phyloP scores from a whole-genome alignment of 2,113 vertebrate species.

The Leptobrachium ailaonicum region DNA sequence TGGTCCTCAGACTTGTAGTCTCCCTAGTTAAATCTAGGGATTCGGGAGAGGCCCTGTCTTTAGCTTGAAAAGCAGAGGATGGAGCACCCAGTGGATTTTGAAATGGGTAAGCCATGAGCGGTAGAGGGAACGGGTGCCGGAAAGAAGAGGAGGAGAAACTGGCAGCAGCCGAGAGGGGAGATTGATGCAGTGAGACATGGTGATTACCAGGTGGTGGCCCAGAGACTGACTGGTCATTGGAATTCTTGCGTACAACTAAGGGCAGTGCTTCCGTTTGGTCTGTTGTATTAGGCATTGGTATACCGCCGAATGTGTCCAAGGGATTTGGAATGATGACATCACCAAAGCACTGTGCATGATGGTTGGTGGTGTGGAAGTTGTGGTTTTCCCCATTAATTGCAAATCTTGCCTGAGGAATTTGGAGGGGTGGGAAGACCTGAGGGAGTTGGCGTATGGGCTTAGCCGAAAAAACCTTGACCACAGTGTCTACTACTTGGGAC shows the following conservation, averaged over 20 bases:
- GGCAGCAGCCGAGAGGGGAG: constrained; percentile 83
- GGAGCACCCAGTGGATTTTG: constrained; percentile 87
- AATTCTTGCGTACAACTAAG: constrained; percentile 93
- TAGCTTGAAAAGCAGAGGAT: constrained; percentile 78
- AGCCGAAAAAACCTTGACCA: constrained; percentile 93
- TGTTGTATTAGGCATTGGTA: constrained; percentile 80
- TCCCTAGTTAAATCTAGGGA: constrained; percentile 93
- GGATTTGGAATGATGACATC: constrained; percentile 94
- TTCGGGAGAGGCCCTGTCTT: constrained; percentile 89
- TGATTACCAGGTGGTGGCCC: constrained; percentile 79
- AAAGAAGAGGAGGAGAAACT: constrained; percentile 93
- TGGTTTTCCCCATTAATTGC: constrained; percentile 88
- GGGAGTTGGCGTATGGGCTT: constrained; percentile 86
- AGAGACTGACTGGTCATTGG: constrained; percentile 80
- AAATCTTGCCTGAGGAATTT: constrained; percentile 82
- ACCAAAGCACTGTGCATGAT: constrained; percentile 93
- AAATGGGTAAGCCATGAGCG: constrained; percentile 96
- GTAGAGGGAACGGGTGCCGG: constrained; percentile 93
- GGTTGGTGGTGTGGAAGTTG: constrained; percentile 91
- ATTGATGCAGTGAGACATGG: constrained; percentile 88
- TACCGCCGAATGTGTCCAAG: constrained; percentile 83
- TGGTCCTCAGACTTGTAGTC: constrained; percentile 93
- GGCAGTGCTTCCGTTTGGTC: constrained; percentile 97
- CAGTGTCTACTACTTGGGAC: constrained; percentile 96
- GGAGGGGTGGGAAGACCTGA: constrained; percentile 88